phyloP scores from a whole-genome alignment of 2,113 vertebrate genomes.

The Hemichromis elongatus region DNA sequence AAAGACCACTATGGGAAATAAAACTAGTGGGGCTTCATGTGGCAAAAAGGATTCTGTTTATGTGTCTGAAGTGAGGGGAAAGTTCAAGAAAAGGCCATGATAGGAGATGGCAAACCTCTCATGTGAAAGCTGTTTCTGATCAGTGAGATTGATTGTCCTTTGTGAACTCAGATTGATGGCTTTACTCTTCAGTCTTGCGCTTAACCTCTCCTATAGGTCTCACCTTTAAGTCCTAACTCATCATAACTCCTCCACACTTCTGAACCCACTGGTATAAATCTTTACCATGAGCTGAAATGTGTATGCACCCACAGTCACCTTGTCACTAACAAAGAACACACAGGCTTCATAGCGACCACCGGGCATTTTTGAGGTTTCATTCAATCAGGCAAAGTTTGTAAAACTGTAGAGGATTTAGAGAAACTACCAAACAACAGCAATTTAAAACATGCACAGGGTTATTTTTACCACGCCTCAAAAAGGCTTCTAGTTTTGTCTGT shows the following conservation, averaged over 20 bases:
- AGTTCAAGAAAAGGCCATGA: neutral
- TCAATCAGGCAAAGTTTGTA: neutral
- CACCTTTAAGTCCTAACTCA: conserved; percentile 40
- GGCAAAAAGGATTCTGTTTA: neutral
- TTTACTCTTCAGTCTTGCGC: conserved; percentile 7
- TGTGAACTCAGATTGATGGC: conserved; percentile 42
- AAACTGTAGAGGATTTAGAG: neutral
- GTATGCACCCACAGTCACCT: neutral
- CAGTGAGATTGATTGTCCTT: conserved; percentile 25
- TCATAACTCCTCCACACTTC: conserved; percentile 19
- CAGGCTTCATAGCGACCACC: neutral
- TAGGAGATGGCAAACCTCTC: neutral
- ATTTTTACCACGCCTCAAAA: neutral
- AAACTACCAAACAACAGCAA: neutral
- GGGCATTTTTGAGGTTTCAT: neutral
- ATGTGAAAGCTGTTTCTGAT: conserved; percentile 39
- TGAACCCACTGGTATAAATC: conserved; percentile 42
- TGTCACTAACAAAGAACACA: neutral
- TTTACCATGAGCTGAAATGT: neutral
- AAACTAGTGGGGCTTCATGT: neutral
- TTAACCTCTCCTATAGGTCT: conserved; percentile 47
- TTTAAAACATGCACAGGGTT: neutral
- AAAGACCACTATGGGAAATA: neutral
- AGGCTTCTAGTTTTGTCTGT: neutral
- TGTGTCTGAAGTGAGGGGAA: neutral